Evolutionary conservation across 1,140 invertebrate species (phyloP).

Genomic region (Chymomyza costata): DNA sequence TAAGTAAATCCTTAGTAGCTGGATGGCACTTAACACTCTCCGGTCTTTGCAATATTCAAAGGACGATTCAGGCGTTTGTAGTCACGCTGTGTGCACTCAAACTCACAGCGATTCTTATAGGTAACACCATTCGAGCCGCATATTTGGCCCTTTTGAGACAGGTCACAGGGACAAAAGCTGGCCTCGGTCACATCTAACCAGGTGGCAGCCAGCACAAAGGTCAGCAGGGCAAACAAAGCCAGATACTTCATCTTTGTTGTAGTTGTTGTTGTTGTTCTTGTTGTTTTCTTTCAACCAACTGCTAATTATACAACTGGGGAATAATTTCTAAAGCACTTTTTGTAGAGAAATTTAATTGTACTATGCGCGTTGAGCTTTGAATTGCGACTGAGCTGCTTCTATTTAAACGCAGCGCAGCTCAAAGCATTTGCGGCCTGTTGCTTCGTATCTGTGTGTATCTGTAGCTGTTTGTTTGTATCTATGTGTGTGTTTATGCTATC

Average conservation of each 20-base stretch:
- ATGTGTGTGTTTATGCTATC: conserved; percentile 10
- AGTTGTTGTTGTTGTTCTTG: not conserved
- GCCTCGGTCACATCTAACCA: conserved; percentile 29
- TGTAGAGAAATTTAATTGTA: not conserved
- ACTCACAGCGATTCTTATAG: conserved; percentile 63
- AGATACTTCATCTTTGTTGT: conserved; percentile 45
- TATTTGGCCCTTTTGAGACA: conserved; percentile 43
- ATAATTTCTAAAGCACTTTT: not conserved
- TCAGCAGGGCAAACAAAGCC: conserved; percentile 30
- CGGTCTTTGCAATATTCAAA: conserved; percentile 36
- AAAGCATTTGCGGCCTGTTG: not conserved
- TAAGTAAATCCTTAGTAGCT: no score
- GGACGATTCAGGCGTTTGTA: conserved; percentile 42
- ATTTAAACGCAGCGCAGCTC: not conserved
- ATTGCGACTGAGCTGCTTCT: conserved; percentile 38
- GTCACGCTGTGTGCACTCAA: conserved; percentile 62
- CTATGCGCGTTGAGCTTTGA: conserved; percentile 28
- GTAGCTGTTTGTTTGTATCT: conserved; percentile 2
- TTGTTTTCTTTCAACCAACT: no score
- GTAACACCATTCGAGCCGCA: conserved; percentile 65
- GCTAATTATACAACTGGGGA: conserved; percentile 18
- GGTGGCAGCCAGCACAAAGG: conserved; percentile 28
- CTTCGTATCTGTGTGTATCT: no score
- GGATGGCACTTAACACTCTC: conserved; percentile 44
- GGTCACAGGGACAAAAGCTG: conserved; percentile 55